Percentiles rank a stretch among this genome's conserved stretches.
Evolutionary conservation across 2,113 vertebrate genomes (phyloP).

Genomic region (Sporophila hypoxantha): DNA sequence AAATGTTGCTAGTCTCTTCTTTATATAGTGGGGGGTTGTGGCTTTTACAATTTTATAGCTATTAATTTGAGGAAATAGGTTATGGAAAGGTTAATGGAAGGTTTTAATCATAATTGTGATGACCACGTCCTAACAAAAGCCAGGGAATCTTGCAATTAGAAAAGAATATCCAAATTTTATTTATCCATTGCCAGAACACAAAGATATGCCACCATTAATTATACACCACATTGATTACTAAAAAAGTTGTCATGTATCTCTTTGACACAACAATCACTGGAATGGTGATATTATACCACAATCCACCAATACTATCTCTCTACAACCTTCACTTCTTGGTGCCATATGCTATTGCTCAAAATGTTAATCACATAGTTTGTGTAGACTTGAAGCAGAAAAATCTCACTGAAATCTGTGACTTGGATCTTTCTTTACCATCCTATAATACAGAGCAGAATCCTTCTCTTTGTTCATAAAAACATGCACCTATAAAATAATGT

Average conservation of each 20-base stretch:
- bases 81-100: constrained; percentile 61
- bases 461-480: constrained; percentile 19
- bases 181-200: constrained; percentile 39
- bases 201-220: constrained; percentile 46
- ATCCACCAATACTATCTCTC: background rate
- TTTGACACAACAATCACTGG: background rate
- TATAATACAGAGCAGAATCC: background rate
- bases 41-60: constrained; percentile 40
- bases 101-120: constrained; percentile 45
- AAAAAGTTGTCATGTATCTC: background rate
- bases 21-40: background rate
- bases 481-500: constrained; percentile 34
- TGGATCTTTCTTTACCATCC: background rate
- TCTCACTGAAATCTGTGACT: background rate
- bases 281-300: background rate
- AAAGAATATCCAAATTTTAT: constrained; percentile 32
- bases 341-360: background rate
- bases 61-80: constrained; percentile 46
- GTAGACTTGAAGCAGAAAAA: background rate
- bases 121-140: constrained; percentile 37
- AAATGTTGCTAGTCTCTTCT: background rate
- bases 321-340: background rate
- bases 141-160: constrained; percentile 29
- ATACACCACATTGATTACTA: constrained; percentile 27
- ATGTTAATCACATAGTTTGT: background rate